A percentile compares a stretch with the other conserved stretches of the same genome.
phyloP scores from a whole-genome alignment of 2,888 invertebrate species.

The Cephus spinipes region DNA sequence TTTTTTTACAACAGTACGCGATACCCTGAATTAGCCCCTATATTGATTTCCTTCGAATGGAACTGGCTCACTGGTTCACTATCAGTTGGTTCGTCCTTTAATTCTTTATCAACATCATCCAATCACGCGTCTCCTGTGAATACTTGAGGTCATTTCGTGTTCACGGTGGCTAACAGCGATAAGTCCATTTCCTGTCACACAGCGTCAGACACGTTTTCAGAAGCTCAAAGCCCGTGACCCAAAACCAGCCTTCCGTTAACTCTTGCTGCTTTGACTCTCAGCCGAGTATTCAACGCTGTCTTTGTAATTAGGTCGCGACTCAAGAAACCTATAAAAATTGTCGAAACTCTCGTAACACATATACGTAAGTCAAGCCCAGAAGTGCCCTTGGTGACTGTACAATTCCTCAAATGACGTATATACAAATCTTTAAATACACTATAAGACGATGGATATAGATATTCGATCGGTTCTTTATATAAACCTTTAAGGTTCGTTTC shows the following conservation, averaged over 20 bases:
- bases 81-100: not conserved
- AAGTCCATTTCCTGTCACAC: slow-evolving; percentile 15
- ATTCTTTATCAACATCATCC: not conserved
- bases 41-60: not conserved
- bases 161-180: slow-evolving; percentile 23
- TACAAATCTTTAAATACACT: not conserved
- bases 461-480: not conserved
- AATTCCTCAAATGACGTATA: not conserved
- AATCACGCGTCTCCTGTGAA: not conserved
- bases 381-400: not conserved
- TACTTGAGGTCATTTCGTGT: not conserved
- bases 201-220: not conserved
- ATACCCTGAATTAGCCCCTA: not conserved
- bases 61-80: not conserved
- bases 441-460: not conserved
- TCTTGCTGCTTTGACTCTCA: not conserved
- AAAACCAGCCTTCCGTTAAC: not conserved
- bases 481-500: not conserved
- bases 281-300: not conserved
- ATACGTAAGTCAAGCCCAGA: not conserved
- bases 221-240: not conserved
- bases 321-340: not conserved
- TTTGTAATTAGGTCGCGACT: not conserved
- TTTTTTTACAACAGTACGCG: not conserved
- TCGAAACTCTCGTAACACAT: not conserved